A percentile compares a stretch with the other conserved stretches of the same genome.
Conservation (phyloP, 2,113 vertebrate genomes). For the Tursiops truncatus region DNA sequence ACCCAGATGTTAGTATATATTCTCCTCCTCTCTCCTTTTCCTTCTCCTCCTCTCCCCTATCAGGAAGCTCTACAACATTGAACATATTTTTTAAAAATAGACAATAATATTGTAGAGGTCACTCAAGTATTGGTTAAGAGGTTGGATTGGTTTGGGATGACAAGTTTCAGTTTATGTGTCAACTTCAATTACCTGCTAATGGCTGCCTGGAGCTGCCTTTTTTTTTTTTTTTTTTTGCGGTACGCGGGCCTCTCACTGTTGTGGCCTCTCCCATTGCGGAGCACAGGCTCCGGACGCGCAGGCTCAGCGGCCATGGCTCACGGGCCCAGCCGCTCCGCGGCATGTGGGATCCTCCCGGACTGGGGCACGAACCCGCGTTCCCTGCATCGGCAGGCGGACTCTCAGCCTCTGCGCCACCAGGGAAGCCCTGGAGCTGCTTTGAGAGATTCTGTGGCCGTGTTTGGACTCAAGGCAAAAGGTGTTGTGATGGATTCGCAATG, state of each 20-base stretch:
- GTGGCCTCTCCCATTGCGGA: no score
- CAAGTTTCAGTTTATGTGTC: not conserved
- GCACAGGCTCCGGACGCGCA: no score
- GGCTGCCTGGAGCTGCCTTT: not conserved
- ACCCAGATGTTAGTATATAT: not conserved
- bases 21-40: not conserved
- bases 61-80: not conserved
- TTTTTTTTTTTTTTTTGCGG: no score
- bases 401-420: no score
- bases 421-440: not conserved
- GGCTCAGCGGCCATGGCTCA: no score
- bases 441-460: not conserved
- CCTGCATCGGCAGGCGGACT: no score
- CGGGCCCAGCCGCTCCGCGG: no score
- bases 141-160: not conserved
- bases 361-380: no score
- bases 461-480: not conserved
- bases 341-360: no score
- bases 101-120: not conserved
- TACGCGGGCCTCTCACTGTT: no score
- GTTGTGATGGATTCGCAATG: not conserved
- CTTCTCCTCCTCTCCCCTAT: not conserved
- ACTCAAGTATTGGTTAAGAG: not conserved
- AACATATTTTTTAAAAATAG: not conserved
- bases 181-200: not conserved